Conservation (phyloP, 2,888 invertebrate genomes). For the Venustoraphidia nigricollis region DNA sequence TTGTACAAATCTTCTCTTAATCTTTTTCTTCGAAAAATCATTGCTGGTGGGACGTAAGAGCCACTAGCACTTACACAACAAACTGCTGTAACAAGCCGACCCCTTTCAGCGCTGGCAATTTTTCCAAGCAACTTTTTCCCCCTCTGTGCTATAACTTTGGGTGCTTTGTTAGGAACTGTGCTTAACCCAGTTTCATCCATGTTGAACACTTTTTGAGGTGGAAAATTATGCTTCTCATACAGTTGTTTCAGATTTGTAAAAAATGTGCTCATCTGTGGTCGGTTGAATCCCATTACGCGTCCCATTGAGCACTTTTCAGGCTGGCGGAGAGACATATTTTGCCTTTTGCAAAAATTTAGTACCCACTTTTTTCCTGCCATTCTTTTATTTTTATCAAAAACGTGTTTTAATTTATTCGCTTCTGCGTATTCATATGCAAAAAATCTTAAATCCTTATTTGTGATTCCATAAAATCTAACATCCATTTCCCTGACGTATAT, state of each 20-base stretch:
- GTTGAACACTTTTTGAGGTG: slow-evolving; percentile 13
- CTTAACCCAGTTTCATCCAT: slow-evolving; percentile 15
- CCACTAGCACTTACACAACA: slow-evolving; percentile 17
- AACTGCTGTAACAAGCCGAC: slow-evolving; percentile 14
- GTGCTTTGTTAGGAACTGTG: slow-evolving; percentile 16
- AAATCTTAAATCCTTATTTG: slow-evolving; percentile 1
- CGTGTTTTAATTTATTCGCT: slow-evolving; percentile 8
- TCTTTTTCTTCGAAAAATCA: slow-evolving; percentile 16
- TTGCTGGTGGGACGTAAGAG: slow-evolving; percentile 16
- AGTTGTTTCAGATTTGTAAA: slow-evolving; percentile 13
- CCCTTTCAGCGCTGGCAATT: slow-evolving; percentile 14
- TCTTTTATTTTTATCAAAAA: slow-evolving; percentile 10
- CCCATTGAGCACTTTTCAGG: slow-evolving; percentile 12
- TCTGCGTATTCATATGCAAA: slow-evolving; percentile 4
- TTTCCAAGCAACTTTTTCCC: slow-evolving; percentile 15
- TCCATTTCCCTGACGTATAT: slow-evolving; percentile 3
- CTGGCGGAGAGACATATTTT: slow-evolving; percentile 5
- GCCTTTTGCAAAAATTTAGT: slow-evolving; percentile 6
- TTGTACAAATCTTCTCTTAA: slow-evolving; percentile 8
- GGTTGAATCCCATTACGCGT: slow-evolving; percentile 17
- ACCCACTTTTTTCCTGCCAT: slow-evolving; percentile 13
- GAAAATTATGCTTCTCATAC: slow-evolving; percentile 12
- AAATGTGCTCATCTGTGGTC: slow-evolving; percentile 15
- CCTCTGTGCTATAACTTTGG: slow-evolving; percentile 14
- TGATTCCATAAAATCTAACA: slow-evolving; percentile 5